Percentiles rank a stretch among this genome's conserved stretches.
phyloP scores from a whole-genome alignment of 2,113 vertebrate genomes.

The Macroglossus sobrinus region DNA sequence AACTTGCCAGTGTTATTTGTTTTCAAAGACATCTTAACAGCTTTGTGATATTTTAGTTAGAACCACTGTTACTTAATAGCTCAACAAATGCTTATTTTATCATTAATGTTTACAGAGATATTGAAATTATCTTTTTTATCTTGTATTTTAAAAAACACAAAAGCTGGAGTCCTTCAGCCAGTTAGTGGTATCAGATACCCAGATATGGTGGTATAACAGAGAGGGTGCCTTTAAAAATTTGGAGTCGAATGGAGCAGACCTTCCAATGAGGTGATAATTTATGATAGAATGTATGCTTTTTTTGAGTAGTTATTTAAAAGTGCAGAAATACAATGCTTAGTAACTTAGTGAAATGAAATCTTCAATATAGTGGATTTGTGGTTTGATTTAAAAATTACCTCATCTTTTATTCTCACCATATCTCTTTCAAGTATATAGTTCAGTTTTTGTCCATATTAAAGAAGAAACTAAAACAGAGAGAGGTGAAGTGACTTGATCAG shows the following conservation, averaged over 20 bases:
- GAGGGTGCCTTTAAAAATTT: neutral
- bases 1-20: neutral
- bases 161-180: neutral
- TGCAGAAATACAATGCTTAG: neutral
- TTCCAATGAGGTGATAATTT: neutral
- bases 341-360: neutral
- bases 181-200: neutral
- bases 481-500: neutral
- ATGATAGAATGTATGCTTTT: neutral
- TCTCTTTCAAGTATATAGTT: neutral
- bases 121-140: neutral
- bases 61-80: neutral
- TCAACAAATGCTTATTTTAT: neutral
- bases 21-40: neutral
- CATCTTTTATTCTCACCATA: neutral
- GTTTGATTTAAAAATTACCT: constrained; percentile 1
- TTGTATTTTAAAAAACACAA: neutral
- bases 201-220: neutral
- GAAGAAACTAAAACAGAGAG: neutral
- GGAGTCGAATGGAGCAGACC: neutral
- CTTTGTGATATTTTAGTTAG: neutral
- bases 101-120: neutral
- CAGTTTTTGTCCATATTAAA: neutral
- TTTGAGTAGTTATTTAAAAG: neutral
- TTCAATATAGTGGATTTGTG: neutral